Conservation (phyloP, 2,888 invertebrate species). For the Campaea margaritaria region DNA sequence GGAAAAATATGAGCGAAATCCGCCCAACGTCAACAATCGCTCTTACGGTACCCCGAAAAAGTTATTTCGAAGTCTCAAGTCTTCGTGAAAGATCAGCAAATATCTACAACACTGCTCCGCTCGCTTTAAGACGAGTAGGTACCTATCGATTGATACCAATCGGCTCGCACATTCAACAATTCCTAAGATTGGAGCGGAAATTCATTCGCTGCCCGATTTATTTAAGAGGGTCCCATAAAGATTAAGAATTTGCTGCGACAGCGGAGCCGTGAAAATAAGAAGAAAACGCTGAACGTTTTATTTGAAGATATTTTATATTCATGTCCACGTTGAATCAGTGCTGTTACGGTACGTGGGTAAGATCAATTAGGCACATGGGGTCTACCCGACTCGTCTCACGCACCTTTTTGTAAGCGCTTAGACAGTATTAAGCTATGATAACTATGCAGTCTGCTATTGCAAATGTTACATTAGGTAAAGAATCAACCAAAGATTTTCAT, state of each 20-base stretch:
- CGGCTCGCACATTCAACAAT: slow-evolving; percentile 43
- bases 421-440: neutral
- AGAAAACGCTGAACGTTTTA: slow-evolving; percentile 28
- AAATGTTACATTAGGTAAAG: too few relatives aligned
- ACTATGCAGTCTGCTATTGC: slow-evolving; percentile 5
- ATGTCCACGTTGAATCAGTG: slow-evolving; percentile 44
- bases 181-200: slow-evolving; percentile 40
- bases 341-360: slow-evolving; percentile 7
- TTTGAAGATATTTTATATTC: slow-evolving; percentile 45
- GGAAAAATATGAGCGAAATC: neutral
- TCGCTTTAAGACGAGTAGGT: slow-evolving; percentile 40
- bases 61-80: slow-evolving; percentile 13
- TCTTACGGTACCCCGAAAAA: slow-evolving; percentile 7
- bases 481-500: too few relatives aligned
- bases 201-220: slow-evolving; percentile 45
- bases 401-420: neutral
- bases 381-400: neutral
- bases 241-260: slow-evolving; percentile 46
- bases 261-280: slow-evolving; percentile 38
- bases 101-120: slow-evolving; percentile 34
- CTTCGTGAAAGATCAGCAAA: slow-evolving; percentile 30
- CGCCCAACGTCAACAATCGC: neutral
- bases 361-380: neutral
- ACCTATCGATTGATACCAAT: slow-evolving; percentile 40
- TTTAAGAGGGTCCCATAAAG: slow-evolving; percentile 47